A percentile compares a stretch with the other conserved stretches of the same genome.
phyloP scores from a whole-genome alignment of 2,113 vertebrate genomes.

The Prochilodus magdalenae region DNA sequence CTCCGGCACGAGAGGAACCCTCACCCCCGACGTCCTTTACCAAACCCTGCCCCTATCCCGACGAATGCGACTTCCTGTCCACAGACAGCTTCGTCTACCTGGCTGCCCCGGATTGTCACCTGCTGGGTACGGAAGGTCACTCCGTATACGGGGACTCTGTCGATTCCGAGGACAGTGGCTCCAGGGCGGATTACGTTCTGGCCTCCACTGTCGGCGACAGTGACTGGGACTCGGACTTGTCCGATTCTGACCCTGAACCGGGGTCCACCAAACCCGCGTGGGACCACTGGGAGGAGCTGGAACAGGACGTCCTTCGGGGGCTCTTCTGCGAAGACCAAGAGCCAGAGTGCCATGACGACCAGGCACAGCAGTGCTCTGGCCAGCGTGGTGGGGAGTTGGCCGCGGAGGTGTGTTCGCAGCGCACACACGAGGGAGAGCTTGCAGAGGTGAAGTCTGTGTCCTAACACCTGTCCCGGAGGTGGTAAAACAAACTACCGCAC shows the following conservation, averaged over 20 bases:
- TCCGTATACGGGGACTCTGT: conserved; percentile 68
- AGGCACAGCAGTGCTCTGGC: conserved; percentile 44
- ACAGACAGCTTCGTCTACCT: conserved; percentile 83
- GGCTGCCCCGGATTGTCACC: conserved; percentile 78
- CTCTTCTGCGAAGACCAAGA: conserved; percentile 56
- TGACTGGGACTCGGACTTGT: conserved; percentile 80
- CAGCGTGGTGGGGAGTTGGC: conserved; percentile 47
- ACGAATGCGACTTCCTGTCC: conserved; percentile 80
- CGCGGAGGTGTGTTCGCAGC: conserved; percentile 41
- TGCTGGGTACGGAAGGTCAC: conserved; percentile 71
- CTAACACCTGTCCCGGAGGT: conserved; percentile 31
- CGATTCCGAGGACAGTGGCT: conserved; percentile 80
- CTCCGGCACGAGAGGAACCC: conserved; percentile 23
- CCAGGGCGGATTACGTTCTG: conserved; percentile 72
- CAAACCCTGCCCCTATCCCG: conserved; percentile 62
- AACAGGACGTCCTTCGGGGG: conserved; percentile 58
- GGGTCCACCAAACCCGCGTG: conserved; percentile 63
- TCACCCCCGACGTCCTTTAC: conserved; percentile 39
- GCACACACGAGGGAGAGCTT: conserved; percentile 39
- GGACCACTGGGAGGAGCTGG: conserved; percentile 72
- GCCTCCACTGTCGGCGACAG: conserved; percentile 75
- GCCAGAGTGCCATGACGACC: conserved; percentile 47
- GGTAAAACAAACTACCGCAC: neutral
- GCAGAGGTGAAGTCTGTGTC: conserved; percentile 53
- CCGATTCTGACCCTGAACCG: conserved; percentile 69